Conservation (phyloP, 2,888 invertebrate species). For the Rotaria socialis region DNA sequence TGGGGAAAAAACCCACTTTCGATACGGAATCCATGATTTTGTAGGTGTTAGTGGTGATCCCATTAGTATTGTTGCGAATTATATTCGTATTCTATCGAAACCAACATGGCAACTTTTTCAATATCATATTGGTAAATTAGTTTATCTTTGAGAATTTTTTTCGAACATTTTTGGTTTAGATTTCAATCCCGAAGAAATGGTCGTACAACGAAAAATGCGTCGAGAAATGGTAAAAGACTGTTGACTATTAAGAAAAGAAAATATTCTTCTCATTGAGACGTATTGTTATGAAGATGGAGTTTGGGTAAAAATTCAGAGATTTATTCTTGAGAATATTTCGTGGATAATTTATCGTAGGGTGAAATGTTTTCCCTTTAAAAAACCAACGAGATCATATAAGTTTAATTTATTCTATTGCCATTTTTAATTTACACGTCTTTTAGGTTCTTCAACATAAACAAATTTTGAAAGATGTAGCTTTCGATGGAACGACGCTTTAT, state of each 20-base stretch:
- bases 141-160: too few species aligned
- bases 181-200: constrained; percentile 16
- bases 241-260: too few species aligned
- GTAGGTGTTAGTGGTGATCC: constrained; percentile 30
- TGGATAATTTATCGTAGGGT: too few species aligned
- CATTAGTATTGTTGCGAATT: constrained; percentile 36
- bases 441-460: constrained; percentile 41
- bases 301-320: too few species aligned
- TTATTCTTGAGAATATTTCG: too few species aligned
- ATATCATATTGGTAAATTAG: constrained; percentile 39
- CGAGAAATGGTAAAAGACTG: constrained; percentile 21
- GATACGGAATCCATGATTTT: not conserved
- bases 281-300: too few species aligned
- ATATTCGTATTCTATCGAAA: constrained; percentile 36
- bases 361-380: too few species aligned
- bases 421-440: not conserved
- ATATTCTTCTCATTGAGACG: too few species aligned
- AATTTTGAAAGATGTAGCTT: constrained; percentile 38
- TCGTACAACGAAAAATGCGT: constrained; percentile 22
- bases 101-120: constrained; percentile 41
- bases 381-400: too few species aligned
- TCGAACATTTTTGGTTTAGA: not conserved
- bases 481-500: constrained; percentile 40
- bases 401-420: too few species aligned
- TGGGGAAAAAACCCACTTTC: not conserved